phyloP scores from a whole-genome alignment of 2,797 vertebrate species.

The Onychomys leucogaster region DNA sequence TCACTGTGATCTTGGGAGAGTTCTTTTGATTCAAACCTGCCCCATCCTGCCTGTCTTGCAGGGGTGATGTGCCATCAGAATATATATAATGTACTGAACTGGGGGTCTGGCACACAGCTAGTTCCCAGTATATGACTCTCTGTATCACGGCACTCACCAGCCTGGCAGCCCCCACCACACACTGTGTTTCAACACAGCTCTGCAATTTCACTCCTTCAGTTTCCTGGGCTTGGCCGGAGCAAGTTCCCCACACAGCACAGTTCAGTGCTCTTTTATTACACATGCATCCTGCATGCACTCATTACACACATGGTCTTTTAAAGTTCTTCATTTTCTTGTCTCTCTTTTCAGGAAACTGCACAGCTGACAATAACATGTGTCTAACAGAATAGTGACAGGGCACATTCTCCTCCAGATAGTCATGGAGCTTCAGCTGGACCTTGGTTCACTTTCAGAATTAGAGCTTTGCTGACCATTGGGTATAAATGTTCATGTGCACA shows the following conservation, averaged over 20 bases:
- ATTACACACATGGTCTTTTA: background rate
- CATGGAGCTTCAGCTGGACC: slow-evolving; percentile 22
- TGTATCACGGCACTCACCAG: background rate
- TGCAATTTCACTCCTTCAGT: background rate
- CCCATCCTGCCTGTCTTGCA: background rate
- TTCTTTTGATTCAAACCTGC: background rate
- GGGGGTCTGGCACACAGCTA: background rate
- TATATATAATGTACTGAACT: background rate
- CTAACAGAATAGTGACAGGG: slow-evolving; percentile 23
- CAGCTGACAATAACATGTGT: background rate
- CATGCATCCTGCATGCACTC: background rate
- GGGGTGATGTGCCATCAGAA: background rate
- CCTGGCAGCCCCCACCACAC: background rate
- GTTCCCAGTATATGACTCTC: background rate
- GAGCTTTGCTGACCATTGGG: background rate
- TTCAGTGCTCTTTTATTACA: background rate
- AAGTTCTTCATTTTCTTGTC: background rate
- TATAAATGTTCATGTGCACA: background rate
- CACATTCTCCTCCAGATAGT: slow-evolving; percentile 1
- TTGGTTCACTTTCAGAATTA: slow-evolving; percentile 50
- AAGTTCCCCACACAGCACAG: background rate
- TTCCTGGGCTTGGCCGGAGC: background rate
- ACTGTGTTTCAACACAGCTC: background rate
- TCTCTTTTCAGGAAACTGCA: slow-evolving; percentile 27
- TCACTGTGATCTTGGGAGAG: background rate